Evolutionary conservation across 2,797 vertebrate species (phyloP).

Genomic region (Silurus lanzhouensis): DNA sequence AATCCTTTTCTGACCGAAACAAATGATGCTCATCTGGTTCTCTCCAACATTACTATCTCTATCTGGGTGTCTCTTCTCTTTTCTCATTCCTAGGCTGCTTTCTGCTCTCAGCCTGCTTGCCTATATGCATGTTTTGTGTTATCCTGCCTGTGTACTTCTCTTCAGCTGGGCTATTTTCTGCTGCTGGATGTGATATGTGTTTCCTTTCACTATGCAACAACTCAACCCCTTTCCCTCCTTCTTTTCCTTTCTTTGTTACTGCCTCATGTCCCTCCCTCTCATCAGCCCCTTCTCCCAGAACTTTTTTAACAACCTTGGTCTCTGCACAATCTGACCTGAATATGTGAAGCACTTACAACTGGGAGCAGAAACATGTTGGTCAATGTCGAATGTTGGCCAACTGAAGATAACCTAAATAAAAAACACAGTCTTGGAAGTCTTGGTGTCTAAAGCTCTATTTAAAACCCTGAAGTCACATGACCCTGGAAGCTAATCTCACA

Average conservation of each 20-base stretch:
- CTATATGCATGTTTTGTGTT: slow-evolving; percentile 23
- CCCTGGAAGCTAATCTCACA: slow-evolving; percentile 58
- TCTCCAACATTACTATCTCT: background rate
- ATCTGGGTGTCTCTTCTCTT: background rate
- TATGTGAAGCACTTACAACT: background rate
- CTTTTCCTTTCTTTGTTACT: slow-evolving; percentile 61
- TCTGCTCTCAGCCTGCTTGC: slow-evolving; percentile 11
- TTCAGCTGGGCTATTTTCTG: slow-evolving; percentile 56
- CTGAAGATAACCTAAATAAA: background rate
- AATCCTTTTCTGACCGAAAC: background rate
- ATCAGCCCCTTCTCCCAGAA: slow-evolving; percentile 23
- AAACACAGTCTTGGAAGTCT: background rate
- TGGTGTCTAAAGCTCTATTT: slow-evolving; percentile 55
- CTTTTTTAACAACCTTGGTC: slow-evolving; percentile 22
- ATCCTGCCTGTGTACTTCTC: slow-evolving; percentile 20
- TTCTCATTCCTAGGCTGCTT: background rate
- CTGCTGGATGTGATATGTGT: slow-evolving; percentile 56
- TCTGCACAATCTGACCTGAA: slow-evolving; percentile 12
- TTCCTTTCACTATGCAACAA: slow-evolving; percentile 53
- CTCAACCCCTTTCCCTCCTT: slow-evolving; percentile 49
- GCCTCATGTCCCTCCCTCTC: slow-evolving; percentile 31
- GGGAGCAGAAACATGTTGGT: background rate
- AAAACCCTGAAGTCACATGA: slow-evolving; percentile 61
- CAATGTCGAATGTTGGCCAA: background rate
- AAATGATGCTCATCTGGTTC: slow-evolving; percentile 15